Conservation (phyloP, 2,797 vertebrate genomes). For the Cetoscarus ocellatus region DNA sequence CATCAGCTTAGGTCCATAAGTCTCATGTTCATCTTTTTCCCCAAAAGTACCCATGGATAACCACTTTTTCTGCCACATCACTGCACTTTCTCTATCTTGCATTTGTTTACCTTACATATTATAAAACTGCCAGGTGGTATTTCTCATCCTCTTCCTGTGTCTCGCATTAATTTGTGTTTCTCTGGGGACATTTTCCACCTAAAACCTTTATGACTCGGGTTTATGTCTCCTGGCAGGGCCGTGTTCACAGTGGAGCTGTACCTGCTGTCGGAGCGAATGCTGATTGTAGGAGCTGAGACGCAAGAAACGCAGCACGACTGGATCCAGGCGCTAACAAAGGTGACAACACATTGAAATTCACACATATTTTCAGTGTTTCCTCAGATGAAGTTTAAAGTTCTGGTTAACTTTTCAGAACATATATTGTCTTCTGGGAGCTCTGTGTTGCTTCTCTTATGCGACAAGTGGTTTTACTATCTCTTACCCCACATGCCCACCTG, state of each 20-base stretch:
- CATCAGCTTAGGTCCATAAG: too few species aligned
- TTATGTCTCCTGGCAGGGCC: slow-evolving; percentile 78
- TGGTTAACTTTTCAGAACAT: not conserved
- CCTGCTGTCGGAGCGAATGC: slow-evolving; percentile 89
- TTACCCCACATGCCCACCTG: slow-evolving; percentile 39
- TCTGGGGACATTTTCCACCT: not conserved
- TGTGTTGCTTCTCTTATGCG: slow-evolving; percentile 22
- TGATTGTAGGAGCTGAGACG: slow-evolving; percentile 91
- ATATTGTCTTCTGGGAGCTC: slow-evolving; percentile 23
- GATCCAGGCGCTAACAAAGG: slow-evolving; percentile 93
- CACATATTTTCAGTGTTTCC: slow-evolving; percentile 7
- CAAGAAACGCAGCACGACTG: slow-evolving; percentile 91
- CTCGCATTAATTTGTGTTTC: too few species aligned
- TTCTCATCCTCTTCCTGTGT: too few species aligned
- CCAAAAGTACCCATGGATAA: too few species aligned
- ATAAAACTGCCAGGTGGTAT: too few species aligned
- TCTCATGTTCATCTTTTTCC: too few species aligned
- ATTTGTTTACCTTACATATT: too few species aligned
- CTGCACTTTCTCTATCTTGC: too few species aligned
- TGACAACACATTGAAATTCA: slow-evolving; percentile 63
- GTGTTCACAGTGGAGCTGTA: slow-evolving; percentile 95
- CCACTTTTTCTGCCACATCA: too few species aligned
- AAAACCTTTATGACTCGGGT: slow-evolving; percentile 5
- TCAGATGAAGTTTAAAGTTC: not conserved
- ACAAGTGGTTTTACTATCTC: slow-evolving; percentile 44